Conservation (phyloP, 2,113 vertebrate genomes). For the Hippocampus guttulatus region DNA sequence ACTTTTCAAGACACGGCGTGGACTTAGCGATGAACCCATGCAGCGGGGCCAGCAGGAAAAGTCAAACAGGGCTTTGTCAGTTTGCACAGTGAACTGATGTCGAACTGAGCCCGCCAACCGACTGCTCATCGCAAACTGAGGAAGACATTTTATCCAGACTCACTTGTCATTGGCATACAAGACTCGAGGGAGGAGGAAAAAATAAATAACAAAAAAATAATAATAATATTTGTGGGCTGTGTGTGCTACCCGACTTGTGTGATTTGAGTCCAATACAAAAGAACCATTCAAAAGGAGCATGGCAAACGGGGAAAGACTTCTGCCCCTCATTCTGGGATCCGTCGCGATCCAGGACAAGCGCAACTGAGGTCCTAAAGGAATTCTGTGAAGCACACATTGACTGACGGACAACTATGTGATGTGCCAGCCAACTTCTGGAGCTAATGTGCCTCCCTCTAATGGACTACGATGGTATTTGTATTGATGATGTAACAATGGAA, state of each 20-base stretch:
- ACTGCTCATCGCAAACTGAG: constrained; percentile 30
- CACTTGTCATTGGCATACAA: constrained; percentile 16
- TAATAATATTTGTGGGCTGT: not conserved
- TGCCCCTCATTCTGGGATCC: constrained; percentile 34
- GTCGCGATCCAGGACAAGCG: constrained; percentile 51
- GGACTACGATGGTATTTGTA: constrained; percentile 49
- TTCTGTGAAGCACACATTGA: constrained; percentile 22
- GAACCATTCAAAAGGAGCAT: constrained; percentile 35
- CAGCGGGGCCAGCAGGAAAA: constrained; percentile 44
- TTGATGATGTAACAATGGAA: constrained; percentile 53
- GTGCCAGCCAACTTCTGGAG: constrained; percentile 48
- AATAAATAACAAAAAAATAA: constrained; percentile 25
- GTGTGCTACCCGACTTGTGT: constrained; percentile 37
- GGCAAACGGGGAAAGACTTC: constrained; percentile 32
- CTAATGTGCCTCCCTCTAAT: constrained; percentile 54
- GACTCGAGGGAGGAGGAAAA: constrained; percentile 5
- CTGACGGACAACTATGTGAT: constrained; percentile 25
- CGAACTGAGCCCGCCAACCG: constrained; percentile 31
- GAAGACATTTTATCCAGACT: constrained; percentile 21
- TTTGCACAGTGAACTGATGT: constrained; percentile 38
- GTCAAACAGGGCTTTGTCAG: constrained; percentile 52
- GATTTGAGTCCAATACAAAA: constrained; percentile 31
- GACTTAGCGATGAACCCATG: constrained; percentile 55
- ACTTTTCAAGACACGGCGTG: constrained; percentile 62
- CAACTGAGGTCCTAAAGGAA: constrained; percentile 32